A percentile compares a stretch with the other conserved stretches of the same genome.
Conservation (phyloP, 1,140 invertebrate species). For the Drosophila persimilis region DNA sequence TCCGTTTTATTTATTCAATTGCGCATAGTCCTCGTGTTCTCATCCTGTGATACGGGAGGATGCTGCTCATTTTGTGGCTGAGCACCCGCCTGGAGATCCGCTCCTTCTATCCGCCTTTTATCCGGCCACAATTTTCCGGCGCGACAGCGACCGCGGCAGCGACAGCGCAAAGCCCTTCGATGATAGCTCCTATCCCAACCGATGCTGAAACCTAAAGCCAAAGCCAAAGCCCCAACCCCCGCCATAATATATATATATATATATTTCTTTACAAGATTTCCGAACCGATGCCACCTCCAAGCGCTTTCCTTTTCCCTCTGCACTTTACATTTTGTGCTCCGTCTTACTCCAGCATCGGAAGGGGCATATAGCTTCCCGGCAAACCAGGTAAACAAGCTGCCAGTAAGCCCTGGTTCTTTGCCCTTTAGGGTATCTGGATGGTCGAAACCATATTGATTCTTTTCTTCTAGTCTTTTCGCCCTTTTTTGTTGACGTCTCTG, state of each 20-base stretch:
- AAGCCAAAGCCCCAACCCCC: too few species aligned
- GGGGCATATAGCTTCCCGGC: too few species aligned
- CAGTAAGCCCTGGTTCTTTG: too few species aligned
- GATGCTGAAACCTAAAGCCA: background rate
- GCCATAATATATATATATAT: constrained; percentile 36
- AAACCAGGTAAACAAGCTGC: too few species aligned
- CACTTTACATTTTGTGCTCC: constrained; percentile 79
- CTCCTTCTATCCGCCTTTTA: constrained; percentile 11
- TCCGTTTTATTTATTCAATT: constrained; percentile 75
- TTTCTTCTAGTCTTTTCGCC: constrained; percentile 7
- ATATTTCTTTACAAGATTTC: constrained; percentile 63
- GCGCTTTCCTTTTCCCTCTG: constrained; percentile 50
- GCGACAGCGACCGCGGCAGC: constrained; percentile 4
- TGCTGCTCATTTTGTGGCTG: constrained; percentile 60
- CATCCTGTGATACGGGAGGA: constrained; percentile 20
- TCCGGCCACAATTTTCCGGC: constrained; percentile 59
- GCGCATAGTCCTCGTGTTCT: constrained; percentile 34
- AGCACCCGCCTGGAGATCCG: constrained; percentile 4
- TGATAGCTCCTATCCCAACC: constrained; percentile 54
- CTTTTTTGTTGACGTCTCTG: constrained; percentile 51
- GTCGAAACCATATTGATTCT: too few species aligned
- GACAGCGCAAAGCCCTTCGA: constrained; percentile 69
- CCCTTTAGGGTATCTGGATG: too few species aligned
- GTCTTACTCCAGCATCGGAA: background rate
- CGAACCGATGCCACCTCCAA: constrained; percentile 52